Evolutionary conservation across 30 jellyfish, hydroid and myxozoan species (phyloP), one percentile per base, ranked within the genome.

Genomic region (Cassiopea xamachana): DNA sequence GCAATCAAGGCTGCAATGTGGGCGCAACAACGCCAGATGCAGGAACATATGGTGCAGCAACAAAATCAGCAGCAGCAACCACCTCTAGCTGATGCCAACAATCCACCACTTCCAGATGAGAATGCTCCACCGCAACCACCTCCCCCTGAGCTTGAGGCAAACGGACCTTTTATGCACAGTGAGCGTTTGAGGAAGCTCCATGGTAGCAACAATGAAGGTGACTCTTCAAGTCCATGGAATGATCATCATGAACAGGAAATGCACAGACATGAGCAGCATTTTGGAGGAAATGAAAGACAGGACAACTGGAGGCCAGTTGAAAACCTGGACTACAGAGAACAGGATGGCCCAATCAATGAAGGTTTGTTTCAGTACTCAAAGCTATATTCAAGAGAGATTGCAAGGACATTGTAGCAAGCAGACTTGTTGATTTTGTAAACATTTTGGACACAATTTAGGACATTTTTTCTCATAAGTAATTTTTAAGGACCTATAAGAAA

Each of bases 1-100:
- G 98, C 98, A 2, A 91, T 87, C 77, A 88, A 85, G 19, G 98
- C 98, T 60, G 98, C 98, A 39, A 84, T 94, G 93, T 94, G 98
- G 98, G 98, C 97, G 46, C 98, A 94, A 62, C 98, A 94, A 60
- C 91, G 95, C 19, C 95, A 90, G 44, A 50, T 94, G 86, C 98
- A 94, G 46, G 95, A 87, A 14, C 97, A 94, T 61, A 80, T 75
- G 89, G 89, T 89, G 48, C 93, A 93, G 85, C 94, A 87, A 19
- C 64, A 62, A 27, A 14, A 43, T 10, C 80, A 79, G 68, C 91
- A 73, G 60, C 78, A 51, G 47, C 80, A 82, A 16, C 82, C 91
- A 81, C 90, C 88, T 87, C 86, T 64, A 2, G 45, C 74, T 12
- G 46, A 43, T 15, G 48, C 69, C 48, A 48, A n/a, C 45, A 17